These are phyloP conservation scores for Chloroceryle aenea DNA, from an alignment of 2,113 vertebrate species.

Conservation along the genomic window DNA sequence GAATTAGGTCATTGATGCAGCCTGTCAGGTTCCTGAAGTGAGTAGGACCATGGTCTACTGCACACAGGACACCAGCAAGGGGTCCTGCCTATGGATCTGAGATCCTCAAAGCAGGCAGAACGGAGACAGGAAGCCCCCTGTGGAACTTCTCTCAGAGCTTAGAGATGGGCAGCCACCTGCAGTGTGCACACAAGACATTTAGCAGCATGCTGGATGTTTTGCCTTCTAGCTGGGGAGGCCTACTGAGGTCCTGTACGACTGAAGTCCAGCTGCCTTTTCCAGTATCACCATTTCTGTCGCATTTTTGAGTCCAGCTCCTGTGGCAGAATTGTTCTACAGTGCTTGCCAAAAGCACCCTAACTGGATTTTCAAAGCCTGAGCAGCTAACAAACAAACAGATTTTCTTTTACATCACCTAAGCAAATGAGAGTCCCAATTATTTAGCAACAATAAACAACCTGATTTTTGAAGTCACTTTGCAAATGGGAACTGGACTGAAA, in stretches of 20 bases:
- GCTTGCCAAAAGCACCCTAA: neutral
- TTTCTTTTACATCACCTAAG: neutral
- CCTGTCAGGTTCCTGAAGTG: neutral
- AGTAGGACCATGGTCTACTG: neutral
- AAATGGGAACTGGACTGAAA: neutral
- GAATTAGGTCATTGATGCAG: neutral
- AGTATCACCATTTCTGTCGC: neutral
- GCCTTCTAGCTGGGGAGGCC: neutral
- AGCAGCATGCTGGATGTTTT: neutral
- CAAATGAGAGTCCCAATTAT: neutral
- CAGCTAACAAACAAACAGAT: neutral
- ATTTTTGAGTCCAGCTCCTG: neutral
- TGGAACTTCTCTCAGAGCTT: neutral
- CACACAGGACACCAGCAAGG: neutral
- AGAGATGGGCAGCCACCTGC: neutral
- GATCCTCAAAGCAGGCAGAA: neutral
- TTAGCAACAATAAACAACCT: neutral
- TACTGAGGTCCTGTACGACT: too few species aligned
- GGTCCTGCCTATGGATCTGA: neutral
- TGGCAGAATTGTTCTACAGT: neutral
- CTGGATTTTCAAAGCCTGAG: neutral
- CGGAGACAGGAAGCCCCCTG: neutral
- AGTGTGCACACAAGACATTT: rapidly evolving
- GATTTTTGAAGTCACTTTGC: neutral
- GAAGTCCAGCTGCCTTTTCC: neutral